Conservation (phyloP, 2,797 vertebrate species). For the Sebastiscus tertius region DNA sequence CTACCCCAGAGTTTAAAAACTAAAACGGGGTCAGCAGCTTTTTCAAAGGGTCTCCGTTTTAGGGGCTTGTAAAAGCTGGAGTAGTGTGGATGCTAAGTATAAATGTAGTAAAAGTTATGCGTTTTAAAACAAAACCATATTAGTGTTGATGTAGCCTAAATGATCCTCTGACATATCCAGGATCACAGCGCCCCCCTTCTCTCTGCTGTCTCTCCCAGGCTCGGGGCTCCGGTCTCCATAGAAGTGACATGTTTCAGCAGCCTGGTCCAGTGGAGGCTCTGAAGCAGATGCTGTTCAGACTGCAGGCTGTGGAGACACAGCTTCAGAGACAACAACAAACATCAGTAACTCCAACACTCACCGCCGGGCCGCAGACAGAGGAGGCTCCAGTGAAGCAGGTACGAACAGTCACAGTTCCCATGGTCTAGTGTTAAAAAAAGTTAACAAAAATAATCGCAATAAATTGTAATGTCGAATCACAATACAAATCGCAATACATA, state of each 20-base stretch:
- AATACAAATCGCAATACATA: too few species aligned
- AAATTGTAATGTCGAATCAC: too few species aligned
- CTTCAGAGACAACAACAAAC: slow-evolving; percentile 24
- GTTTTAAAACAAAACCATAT: too few species aligned
- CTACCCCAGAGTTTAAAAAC: too few species aligned
- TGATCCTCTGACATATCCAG: neutral
- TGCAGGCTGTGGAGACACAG: slow-evolving; percentile 87
- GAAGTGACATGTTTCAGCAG: slow-evolving; percentile 58
- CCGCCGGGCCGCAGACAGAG: neutral
- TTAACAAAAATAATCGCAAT: too few species aligned
- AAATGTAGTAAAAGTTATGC: too few species aligned
- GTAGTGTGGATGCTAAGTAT: too few species aligned
- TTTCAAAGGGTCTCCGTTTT: too few species aligned
- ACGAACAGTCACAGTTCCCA: neutral
- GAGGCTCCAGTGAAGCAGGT: slow-evolving; percentile 26
- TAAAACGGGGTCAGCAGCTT: too few species aligned
- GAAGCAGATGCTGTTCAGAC: slow-evolving; percentile 90
- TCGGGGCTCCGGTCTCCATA: neutral
- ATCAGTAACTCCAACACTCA: neutral
- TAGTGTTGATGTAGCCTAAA: neutral
- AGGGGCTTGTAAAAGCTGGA: too few species aligned
- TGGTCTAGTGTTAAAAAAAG: too few species aligned
- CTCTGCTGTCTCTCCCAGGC: neutral
- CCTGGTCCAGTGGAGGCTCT: slow-evolving; percentile 90
- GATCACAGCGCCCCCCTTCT: neutral